A percentile compares a stretch with the other conserved stretches of the same genome.
These are phyloP conservation scores for Mugil cephalus DNA, from an alignment of 2,113 vertebrate species.

Conservation along the genomic window DNA sequence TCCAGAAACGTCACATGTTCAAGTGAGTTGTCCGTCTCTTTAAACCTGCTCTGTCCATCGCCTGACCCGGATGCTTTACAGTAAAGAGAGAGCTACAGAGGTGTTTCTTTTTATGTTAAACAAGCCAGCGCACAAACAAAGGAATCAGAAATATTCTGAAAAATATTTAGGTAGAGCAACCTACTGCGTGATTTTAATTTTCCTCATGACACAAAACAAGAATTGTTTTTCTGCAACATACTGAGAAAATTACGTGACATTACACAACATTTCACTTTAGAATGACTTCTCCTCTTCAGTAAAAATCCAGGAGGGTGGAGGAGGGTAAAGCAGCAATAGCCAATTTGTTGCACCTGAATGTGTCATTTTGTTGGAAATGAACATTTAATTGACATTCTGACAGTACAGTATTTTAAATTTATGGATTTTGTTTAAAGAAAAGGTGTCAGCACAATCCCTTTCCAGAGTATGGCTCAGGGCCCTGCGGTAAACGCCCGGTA, in stretches of 20 bases:
- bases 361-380: neutral
- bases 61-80: neutral
- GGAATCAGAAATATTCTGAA: neutral
- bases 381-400: neutral
- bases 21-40: conserved; percentile 84
- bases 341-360: neutral
- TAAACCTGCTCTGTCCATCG: conserved; percentile 18
- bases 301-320: conserved; percentile 15
- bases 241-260: neutral
- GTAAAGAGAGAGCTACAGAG: neutral
- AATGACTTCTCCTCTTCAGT: conserved; percentile 6
- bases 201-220: conserved; percentile 11
- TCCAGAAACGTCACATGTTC: conserved; percentile 91
- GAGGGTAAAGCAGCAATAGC: neutral
- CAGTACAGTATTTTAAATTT: conserved; percentile 64
- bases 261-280: neutral
- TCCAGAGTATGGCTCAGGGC: neutral
- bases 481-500: conserved; percentile 1
- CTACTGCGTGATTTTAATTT: conserved; percentile 1
- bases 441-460: neutral
- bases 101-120: too few species aligned
- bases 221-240: neutral
- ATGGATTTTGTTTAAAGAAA: neutral
- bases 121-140: too few species aligned
- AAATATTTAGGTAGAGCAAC: neutral